These are phyloP conservation scores for Myopa tessellatipennis DNA, from an alignment of 2,888 invertebrate species.

Conservation along the genomic window DNA sequence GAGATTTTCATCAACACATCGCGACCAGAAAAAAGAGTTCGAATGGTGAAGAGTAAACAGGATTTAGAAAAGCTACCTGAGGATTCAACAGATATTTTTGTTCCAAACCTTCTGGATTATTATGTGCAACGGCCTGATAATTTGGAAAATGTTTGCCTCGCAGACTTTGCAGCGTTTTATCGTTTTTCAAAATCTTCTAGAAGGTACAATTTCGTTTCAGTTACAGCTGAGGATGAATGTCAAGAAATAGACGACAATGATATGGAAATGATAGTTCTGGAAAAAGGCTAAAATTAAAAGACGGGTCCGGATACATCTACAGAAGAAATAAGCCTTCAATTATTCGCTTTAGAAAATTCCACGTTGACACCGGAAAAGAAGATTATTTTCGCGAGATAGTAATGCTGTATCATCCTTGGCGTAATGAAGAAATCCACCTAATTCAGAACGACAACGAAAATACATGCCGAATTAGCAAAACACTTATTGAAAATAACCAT, in stretches of 20 bases:
- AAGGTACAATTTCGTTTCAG: not conserved
- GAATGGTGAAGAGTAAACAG: conserved; percentile 29
- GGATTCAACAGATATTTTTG: conserved; percentile 36
- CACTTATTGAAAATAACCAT: not conserved
- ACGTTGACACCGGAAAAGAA: not conserved
- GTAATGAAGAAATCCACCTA: not conserved
- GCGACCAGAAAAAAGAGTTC: conserved; percentile 36
- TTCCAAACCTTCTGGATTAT: conserved; percentile 35
- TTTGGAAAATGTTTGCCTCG: conserved; percentile 30
- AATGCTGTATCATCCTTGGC: conserved; percentile 3
- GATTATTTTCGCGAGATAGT: conserved; percentile 9
- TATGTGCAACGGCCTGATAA: conserved; percentile 32
- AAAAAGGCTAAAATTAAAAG: not conserved
- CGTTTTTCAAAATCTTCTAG: conserved; percentile 18
- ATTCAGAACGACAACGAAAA: not conserved
- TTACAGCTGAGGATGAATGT: not conserved
- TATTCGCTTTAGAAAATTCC: not conserved
- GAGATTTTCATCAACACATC: conserved; percentile 39
- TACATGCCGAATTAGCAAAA: not conserved
- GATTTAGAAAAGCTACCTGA: conserved; percentile 33
- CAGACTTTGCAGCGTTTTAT: conserved; percentile 25
- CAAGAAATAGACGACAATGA: not conserved
- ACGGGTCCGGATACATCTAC: not conserved
- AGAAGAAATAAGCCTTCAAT: not conserved
- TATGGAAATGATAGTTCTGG: not conserved